Percentiles rank a stretch among this genome's conserved stretches.
Conservation (phyloP, 1,140 invertebrate genomes). For the Drosophila eugracilis region DNA sequence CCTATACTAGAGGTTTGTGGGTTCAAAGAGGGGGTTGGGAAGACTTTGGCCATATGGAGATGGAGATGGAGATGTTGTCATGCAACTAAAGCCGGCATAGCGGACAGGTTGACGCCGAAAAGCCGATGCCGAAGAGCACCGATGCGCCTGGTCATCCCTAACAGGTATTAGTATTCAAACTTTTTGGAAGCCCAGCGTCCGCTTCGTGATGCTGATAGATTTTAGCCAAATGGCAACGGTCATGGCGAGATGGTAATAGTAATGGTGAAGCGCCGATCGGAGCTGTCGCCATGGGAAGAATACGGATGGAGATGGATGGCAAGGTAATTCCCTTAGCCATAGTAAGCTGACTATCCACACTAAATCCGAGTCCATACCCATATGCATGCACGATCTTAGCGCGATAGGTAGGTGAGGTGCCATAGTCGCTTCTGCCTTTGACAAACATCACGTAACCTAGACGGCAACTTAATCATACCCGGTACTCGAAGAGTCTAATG, state of each 20-base stretch:
- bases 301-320: constrained; percentile 34
- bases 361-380: constrained; percentile 1
- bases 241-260: constrained; percentile 56
- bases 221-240: constrained; percentile 66
- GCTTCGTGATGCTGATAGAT: constrained; percentile 77
- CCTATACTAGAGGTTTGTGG: constrained; percentile 41
- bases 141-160: constrained; percentile 73
- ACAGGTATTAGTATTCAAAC: constrained; percentile 71
- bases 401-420: constrained; percentile 29
- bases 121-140: constrained; percentile 2
- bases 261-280: constrained; percentile 12
- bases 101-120: constrained; percentile 33
- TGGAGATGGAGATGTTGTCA: constrained; percentile 55
- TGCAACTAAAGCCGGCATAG: constrained; percentile 61
- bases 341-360: background rate
- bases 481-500: background rate
- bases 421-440: constrained; percentile 29
- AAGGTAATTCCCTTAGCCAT: constrained; percentile 34
- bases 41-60: constrained; percentile 13
- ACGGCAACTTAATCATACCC: constrained; percentile 19
- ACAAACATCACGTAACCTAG: constrained; percentile 41
- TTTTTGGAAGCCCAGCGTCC: constrained; percentile 77
- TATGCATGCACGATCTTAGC: constrained; percentile 20
- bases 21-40: constrained; percentile 6
- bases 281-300: constrained; percentile 52